Evolutionary conservation across 2,888 invertebrate species (phyloP), one percentile per base, ranked within the genome.

Genomic region (Drosophila koepferae): DNA sequence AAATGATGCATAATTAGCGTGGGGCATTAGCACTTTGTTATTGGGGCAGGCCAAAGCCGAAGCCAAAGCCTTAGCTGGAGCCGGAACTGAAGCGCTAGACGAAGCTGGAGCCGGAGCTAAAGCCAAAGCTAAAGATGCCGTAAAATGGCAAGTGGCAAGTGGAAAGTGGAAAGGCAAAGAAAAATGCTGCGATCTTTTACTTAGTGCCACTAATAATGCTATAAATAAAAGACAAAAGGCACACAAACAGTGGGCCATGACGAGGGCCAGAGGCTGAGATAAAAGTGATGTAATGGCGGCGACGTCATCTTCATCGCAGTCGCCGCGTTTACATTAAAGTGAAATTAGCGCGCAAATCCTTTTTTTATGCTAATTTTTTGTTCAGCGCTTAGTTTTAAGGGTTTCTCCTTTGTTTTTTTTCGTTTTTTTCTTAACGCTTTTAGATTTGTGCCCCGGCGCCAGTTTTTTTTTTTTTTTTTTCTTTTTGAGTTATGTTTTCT

Each of bases 1-100:
- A 89, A 89, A 89, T 90, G 90, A 84, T 85, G 82, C 80, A 83
- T 89, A 89, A 89, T 89, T 89, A 89, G 89, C 89, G 74, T 65
- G 71, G 85, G 86, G 82, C 83, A 89, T 89, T 89, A 89, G 89
- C 90, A 90, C 89, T 83, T 85, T 83, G 88, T 84, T 82, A 86
- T 88, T 85, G 87, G 77, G 77, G 67, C 87, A 67, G 80, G 71
- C 67, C 64, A 62, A 55, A 68, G 68, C 68, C 56, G 46, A 49
- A 48, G 67, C 59, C 36, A 20, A 31, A 53, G 63, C 46, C 49
- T 14, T n/a, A 59, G 62, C 65, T n/a, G 8, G 14, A 60, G 61
- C 51, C 59, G 23, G 31, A 61, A 60, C 51, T 41, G 23, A 16
- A 63, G 60, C 51, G 44, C n/a, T 61, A 56, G 68, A 66, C 23